phyloP scores from a whole-genome alignment of 1,140 invertebrate species.

The Drosophila lacertosa region DNA sequence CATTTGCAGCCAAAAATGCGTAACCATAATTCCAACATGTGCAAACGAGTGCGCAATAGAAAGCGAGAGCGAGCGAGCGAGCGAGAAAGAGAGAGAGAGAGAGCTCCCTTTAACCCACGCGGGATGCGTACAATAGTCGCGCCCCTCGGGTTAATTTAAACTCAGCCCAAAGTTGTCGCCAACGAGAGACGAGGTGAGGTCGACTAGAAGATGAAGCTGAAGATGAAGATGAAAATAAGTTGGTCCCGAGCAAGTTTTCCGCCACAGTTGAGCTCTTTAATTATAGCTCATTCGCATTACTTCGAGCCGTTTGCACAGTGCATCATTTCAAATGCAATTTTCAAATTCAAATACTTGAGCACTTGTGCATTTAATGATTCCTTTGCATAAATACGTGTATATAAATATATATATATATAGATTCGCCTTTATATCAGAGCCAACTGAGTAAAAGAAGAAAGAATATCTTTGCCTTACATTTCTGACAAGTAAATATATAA shows the following conservation, averaged over 20 bases:
- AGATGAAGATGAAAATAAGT: too few relatives aligned
- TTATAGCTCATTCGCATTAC: slow-evolving; percentile 11
- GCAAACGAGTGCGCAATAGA: not conserved
- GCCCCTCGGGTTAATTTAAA: slow-evolving; percentile 20
- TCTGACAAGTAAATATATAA: too few relatives aligned
- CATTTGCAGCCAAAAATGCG: slow-evolving; percentile 64
- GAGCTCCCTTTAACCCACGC: not conserved
- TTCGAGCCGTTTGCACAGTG: slow-evolving; percentile 4
- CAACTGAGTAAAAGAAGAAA: too few relatives aligned
- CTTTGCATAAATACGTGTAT: too few relatives aligned
- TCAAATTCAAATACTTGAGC: too few relatives aligned
- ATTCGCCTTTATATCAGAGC: too few relatives aligned
- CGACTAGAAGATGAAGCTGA: not conserved
- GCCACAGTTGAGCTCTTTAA: slow-evolving; percentile 22
- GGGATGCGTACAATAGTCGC: slow-evolving; percentile 18
- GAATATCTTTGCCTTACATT: too few relatives aligned
- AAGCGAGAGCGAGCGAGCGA: not conserved
- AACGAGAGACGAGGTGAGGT: not conserved
- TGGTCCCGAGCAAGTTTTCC: slow-evolving; percentile 5
- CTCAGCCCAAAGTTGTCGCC: slow-evolving; percentile 15
- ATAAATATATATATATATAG: too few relatives aligned
- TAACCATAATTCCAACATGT: slow-evolving; percentile 55
- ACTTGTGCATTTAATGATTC: too few relatives aligned
- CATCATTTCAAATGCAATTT: not conserved
- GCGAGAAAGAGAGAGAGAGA: not conserved